phyloP scores from a whole-genome alignment of 2,888 invertebrate genomes.

The Hyposoter dolosus region DNA sequence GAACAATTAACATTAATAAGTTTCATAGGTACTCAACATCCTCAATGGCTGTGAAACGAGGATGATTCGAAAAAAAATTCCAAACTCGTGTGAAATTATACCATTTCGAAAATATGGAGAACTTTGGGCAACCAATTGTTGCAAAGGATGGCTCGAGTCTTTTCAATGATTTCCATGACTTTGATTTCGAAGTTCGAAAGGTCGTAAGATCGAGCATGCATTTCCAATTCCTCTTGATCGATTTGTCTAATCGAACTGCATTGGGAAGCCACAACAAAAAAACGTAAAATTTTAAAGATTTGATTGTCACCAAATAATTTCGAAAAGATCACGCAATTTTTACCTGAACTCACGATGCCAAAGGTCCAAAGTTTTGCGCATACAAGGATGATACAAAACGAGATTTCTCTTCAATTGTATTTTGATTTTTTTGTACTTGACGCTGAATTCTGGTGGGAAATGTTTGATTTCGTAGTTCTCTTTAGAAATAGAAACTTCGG shows the following conservation, averaged over 20 bases:
- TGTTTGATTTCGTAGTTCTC: constrained; percentile 71
- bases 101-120: constrained; percentile 88
- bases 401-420: constrained; percentile 87
- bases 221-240: constrained; percentile 87
- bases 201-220: constrained; percentile 89
- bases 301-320: neutral
- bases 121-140: constrained; percentile 89
- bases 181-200: constrained; percentile 88
- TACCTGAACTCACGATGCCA: constrained; percentile 93
- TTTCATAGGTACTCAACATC: too few species aligned
- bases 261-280: neutral
- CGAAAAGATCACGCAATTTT: constrained; percentile 67
- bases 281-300: neutral
- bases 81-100: constrained; percentile 74
- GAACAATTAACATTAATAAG: too few species aligned
- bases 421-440: constrained; percentile 80
- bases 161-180: constrained; percentile 88
- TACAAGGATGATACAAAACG: constrained; percentile 92
- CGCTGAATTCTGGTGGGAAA: constrained; percentile 70
- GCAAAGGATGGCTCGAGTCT: constrained; percentile 88
- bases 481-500: constrained; percentile 66
- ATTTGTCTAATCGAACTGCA: constrained; percentile 88
- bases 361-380: constrained; percentile 91
- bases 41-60: neutral
- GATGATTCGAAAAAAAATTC: neutral